A percentile compares a stretch with the other conserved stretches of the same genome.
Conservation (phyloP, 2,888 invertebrate species). For the Cancer borealis region DNA sequence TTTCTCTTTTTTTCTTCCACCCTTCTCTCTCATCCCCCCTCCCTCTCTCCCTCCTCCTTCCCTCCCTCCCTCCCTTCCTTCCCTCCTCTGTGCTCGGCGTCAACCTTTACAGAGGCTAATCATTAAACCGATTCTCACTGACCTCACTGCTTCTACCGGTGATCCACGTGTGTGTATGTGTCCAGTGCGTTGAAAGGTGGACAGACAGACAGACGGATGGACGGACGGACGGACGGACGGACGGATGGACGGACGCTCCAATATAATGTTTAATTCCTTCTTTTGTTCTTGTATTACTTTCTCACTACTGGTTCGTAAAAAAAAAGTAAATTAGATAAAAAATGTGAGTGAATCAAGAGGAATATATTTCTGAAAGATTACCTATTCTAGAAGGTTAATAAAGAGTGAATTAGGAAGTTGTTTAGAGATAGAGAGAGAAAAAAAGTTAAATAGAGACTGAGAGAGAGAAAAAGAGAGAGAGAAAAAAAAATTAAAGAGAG, state of each 20-base stretch:
- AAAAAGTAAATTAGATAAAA: too few species aligned
- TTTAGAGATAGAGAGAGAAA: slow-evolving; percentile 2
- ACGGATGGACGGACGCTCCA: background rate
- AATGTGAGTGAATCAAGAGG: background rate
- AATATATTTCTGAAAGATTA: background rate
- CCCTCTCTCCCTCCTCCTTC: background rate
- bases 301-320: too few species aligned
- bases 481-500: background rate
- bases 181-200: background rate
- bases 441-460: background rate
- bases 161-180: background rate
- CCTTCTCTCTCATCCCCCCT: too few species aligned
- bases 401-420: too few species aligned
- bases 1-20: background rate
- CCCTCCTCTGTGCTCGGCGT: background rate
- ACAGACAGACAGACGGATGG: background rate
- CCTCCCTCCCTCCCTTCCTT: background rate
- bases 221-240: too few species aligned
- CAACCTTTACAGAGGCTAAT: slow-evolving; percentile 20
- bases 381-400: too few species aligned
- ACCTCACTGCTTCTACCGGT: background rate
- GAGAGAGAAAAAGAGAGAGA: background rate
- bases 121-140: background rate
- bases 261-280: too few species aligned
- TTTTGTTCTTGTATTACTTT: too few species aligned